Evolutionary conservation across 2,797 vertebrate species (phyloP).

Genomic region (Chelon auratus): DNA sequence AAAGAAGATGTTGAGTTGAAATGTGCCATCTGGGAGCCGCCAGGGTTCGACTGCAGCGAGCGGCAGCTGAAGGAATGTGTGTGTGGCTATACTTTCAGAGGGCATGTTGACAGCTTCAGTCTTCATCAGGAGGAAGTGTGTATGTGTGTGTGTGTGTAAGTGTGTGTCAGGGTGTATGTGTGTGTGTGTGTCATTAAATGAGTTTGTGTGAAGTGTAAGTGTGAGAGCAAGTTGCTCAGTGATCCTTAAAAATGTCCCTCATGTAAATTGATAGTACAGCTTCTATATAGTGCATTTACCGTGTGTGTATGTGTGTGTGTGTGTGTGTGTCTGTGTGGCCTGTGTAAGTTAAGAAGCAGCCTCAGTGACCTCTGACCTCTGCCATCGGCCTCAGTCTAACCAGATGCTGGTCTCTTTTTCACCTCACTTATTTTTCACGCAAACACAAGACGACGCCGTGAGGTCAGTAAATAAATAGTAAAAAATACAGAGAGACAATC

Average conservation of each 20-base stretch:
- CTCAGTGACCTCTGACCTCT: slow-evolving; percentile 62
- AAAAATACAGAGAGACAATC: too few species aligned
- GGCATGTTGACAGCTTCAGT: slow-evolving; percentile 59
- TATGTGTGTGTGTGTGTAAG: slow-evolving; percentile 28
- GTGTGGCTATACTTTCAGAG: slow-evolving; percentile 34
- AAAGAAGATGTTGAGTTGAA: slow-evolving; percentile 38
- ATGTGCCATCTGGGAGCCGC: slow-evolving; percentile 49
- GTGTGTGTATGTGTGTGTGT: slow-evolving; percentile 21
- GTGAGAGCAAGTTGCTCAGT: slow-evolving; percentile 61
- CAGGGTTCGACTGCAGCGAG: slow-evolving; percentile 27
- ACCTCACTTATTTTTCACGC: neutral
- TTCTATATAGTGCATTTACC: slow-evolving; percentile 16
- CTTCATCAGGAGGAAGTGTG: slow-evolving; percentile 58
- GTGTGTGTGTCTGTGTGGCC: slow-evolving; percentile 62
- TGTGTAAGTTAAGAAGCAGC: slow-evolving; percentile 65
- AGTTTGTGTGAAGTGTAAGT: slow-evolving; percentile 50
- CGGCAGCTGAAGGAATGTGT: slow-evolving; percentile 57
- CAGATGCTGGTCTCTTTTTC: slow-evolving; percentile 49
- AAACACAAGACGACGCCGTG: too few species aligned
- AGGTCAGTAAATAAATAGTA: too few species aligned
- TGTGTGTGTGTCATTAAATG: slow-evolving; percentile 11
- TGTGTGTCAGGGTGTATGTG: slow-evolving; percentile 16
- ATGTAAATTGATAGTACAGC: slow-evolving; percentile 65
- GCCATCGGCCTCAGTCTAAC: slow-evolving; percentile 51
- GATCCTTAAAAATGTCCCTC: slow-evolving; percentile 66